Evolutionary conservation across 2,797 vertebrate species (phyloP), one percentile per base, ranked within the genome.

Genomic region (Pogonophryne albipinna): DNA sequence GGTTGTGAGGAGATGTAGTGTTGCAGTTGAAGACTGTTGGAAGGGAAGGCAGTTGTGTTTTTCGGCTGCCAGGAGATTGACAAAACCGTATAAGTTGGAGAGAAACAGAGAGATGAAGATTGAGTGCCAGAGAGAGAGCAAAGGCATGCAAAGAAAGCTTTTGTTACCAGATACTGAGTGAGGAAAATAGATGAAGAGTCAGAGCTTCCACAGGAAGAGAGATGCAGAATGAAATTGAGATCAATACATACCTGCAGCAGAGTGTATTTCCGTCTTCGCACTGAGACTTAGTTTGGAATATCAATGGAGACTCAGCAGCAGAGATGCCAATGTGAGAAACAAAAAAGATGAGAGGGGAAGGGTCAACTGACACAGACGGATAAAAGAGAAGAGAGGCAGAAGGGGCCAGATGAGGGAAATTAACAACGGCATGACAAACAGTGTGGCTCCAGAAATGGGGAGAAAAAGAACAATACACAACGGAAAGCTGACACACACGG

Each of bases 171-270:
- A 73, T 58, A 20, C 2, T 2, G 58, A 75, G 31, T 17, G 44
- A 59, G 42, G 56, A 44, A 78, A 81, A 66, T 13, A 16, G 58
- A 89, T 78, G 70, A 81, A 70, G 66, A 87, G 75, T 64, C 38
- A 4, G 74, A 76, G 62, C 64, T 71, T 3, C 52, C 31, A 34
- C 60, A 83, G 64, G 66, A 55, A 71, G 52, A 53, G 34, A 65
- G 67, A 87, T 52, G 61, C 51, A 38, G 51, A 84, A 58, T 69
- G 68, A 79, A 83, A 79, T 46, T 71, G 63, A 81, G 83, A 90
- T 88, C 88, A 83, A 87, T 91, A 85, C 57, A 47, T 60, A 84
- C 80, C 77, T 90, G 71, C 85, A 76, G 80, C 71, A 19, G 73
- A 15, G 6, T 75, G 56, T 87, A 73, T 85, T 90, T 87, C 71